A percentile compares a stretch with the other conserved stretches of the same genome.
Conservation (phyloP, 30 jellyfish, hydroid and myxozoan genomes). For the Mastigias papua region DNA sequence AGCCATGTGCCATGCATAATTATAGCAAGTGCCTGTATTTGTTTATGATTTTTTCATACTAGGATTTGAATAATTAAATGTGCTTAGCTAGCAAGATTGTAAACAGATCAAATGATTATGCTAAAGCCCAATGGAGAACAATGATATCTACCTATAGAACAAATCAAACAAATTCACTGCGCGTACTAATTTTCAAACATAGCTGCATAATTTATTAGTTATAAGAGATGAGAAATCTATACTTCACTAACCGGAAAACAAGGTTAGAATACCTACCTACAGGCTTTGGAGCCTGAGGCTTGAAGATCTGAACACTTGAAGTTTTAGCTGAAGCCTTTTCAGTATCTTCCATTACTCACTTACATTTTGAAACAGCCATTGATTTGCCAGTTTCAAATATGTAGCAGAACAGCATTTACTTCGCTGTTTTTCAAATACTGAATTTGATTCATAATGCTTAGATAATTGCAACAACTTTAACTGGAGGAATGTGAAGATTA, state of each 20-base stretch:
- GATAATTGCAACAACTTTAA: too few species aligned
- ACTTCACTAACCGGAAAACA: neutral
- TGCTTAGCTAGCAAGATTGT: constrained; percentile 22
- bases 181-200: constrained; percentile 55
- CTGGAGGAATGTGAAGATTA: too few species aligned
- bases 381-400: too few species aligned
- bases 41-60: constrained; percentile 21
- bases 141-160: constrained; percentile 1
- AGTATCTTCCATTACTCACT: too few species aligned
- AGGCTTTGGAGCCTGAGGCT: too few species aligned
- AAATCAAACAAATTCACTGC: constrained; percentile 9
- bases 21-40: constrained; percentile 45
- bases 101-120: constrained; percentile 71
- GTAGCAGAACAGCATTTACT: too few species aligned
- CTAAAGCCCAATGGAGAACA: constrained; percentile 25
- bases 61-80: constrained; percentile 11
- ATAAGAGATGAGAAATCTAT: neutral
- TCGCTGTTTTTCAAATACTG: too few species aligned
- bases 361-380: too few species aligned
- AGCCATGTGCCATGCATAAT: constrained; percentile 1
- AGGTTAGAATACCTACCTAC: too few species aligned
- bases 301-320: too few species aligned
- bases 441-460: too few species aligned
- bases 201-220: constrained; percentile 29
- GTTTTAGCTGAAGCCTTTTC: too few species aligned